Base-by-base conservation (phyloP, 1,140 invertebrate genomes). In the Sarcophaga bullata region DNA sequence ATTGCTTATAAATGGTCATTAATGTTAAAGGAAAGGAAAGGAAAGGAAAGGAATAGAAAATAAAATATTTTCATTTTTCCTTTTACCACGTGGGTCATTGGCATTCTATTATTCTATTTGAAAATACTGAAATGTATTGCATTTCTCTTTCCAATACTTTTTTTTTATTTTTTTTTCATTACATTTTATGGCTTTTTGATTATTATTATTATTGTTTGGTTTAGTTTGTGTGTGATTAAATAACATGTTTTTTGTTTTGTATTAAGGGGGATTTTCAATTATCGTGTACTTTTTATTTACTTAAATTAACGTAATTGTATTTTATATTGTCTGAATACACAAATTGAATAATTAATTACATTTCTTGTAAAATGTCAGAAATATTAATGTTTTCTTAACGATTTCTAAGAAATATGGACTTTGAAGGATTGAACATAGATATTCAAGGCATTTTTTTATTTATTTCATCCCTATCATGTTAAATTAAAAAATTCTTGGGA, bases 161-260 rank as follows among this genome's bases (percentile, higher is more conserved):
- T 25, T 15, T 52, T 49, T 49, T 62, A 62, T 76, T 78, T 37
- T 50, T 78, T 78, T 78, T n/a, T n/a, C n/a, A 19, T 78, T 25
- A 78, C 49, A 78, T 52, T 78, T 78, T 78, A 78, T 78, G 50
- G 75, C 48, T 78, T 50, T 78, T 78, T 78, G 75, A 78, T 78
- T 78, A 50, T 78, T 50, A 11, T 8, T 50, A 50, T 37, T 37
- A 37, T 37, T 37, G 4, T 37, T 37, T 37, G 25, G 25, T 37
- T 37, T 37, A n/a, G n/a, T n/a, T n/a, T n/a, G n/a, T n/a, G n/a
- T n/a, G 8, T 78, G 75, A 78, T 78, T 78, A 78, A 78, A 52
- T 78, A 78, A 78, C 50, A n/a, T n/a, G n/a, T n/a, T n/a, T n/a
- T n/a, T n/a, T n/a, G n/a, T n/a, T n/a, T n/a, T n/a, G n/a, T n/a